A percentile compares a stretch with the other conserved stretches of the same genome.
Evolutionary conservation across 2,888 invertebrate genomes (phyloP).

Genomic region (Pristionchus arcanus): DNA sequence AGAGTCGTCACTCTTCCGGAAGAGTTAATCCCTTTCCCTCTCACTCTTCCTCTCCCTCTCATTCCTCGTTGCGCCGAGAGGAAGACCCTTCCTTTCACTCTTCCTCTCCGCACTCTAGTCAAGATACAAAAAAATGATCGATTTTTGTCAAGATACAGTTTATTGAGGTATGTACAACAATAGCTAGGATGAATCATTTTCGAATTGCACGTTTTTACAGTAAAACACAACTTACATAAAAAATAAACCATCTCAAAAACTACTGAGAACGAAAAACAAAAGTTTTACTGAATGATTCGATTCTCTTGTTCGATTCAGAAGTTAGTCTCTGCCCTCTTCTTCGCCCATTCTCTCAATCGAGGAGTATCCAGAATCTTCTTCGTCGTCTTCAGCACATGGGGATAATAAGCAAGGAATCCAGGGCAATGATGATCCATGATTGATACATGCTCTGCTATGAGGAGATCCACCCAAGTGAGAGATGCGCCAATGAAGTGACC

Average conservation of each 20-base stretch:
- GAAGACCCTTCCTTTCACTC: too few species aligned
- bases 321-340: not conserved
- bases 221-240: too few species aligned
- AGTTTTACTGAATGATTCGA: not conserved
- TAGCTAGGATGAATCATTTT: not conserved
- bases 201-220: not conserved
- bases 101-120: too few species aligned
- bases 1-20: too few species aligned
- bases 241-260: too few species aligned
- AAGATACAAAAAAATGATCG: not conserved
- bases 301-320: not conserved
- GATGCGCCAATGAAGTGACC: not conserved
- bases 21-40: too few species aligned
- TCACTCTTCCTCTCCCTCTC: too few species aligned
- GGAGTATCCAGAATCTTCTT: constrained; percentile 2
- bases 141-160: not conserved
- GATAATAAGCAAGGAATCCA: not conserved
- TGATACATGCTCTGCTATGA: not conserved
- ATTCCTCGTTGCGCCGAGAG: too few species aligned
- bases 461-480: constrained; percentile 25
- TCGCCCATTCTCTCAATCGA: not conserved
- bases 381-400: not conserved
- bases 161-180: constrained; percentile 4
- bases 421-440: not conserved
- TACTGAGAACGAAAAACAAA: not conserved